Evolutionary conservation across 2,113 vertebrate species (phyloP).

Genomic region (Serilophus lunatus): DNA sequence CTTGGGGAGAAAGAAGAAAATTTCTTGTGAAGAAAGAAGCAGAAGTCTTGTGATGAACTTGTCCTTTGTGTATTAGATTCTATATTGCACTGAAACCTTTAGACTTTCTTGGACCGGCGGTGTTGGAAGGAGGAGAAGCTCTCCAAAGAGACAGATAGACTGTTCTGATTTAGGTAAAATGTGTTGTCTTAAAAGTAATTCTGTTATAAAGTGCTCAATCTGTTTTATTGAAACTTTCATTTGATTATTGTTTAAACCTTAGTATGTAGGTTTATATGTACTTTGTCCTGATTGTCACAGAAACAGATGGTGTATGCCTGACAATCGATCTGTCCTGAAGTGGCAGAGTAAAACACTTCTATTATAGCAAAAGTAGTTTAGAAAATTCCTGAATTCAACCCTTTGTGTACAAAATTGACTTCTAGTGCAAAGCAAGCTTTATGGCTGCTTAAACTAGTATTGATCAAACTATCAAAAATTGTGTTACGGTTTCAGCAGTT

Average conservation of each 20-base stretch:
- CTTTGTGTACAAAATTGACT: conserved; percentile 61
- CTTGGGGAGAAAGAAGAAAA: neutral
- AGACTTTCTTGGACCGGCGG: neutral
- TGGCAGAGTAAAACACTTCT: conserved; percentile 48
- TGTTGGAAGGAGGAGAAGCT: neutral
- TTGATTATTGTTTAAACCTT: conserved; percentile 51
- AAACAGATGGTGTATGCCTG: conserved; percentile 47
- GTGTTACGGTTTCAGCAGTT: conserved; percentile 24
- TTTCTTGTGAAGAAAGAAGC: neutral
- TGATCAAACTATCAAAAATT: conserved; percentile 65
- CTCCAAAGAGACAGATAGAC: neutral
- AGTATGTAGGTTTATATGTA: neutral
- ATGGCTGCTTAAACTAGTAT: conserved; percentile 68
- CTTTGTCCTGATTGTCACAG: conserved; percentile 15
- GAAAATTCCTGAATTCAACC: conserved; percentile 60
- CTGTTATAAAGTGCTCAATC: neutral
- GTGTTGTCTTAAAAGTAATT: neutral
- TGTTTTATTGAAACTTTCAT: conserved; percentile 35
- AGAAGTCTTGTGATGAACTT: neutral
- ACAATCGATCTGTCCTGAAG: conserved; percentile 57
- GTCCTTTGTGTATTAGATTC: neutral
- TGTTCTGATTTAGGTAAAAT: neutral
- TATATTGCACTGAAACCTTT: neutral
- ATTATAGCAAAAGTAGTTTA: conserved; percentile 61
- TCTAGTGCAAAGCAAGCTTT: conserved; percentile 61